phyloP scores from a whole-genome alignment of 2,888 invertebrate genomes.

The Metellina segmentata region DNA sequence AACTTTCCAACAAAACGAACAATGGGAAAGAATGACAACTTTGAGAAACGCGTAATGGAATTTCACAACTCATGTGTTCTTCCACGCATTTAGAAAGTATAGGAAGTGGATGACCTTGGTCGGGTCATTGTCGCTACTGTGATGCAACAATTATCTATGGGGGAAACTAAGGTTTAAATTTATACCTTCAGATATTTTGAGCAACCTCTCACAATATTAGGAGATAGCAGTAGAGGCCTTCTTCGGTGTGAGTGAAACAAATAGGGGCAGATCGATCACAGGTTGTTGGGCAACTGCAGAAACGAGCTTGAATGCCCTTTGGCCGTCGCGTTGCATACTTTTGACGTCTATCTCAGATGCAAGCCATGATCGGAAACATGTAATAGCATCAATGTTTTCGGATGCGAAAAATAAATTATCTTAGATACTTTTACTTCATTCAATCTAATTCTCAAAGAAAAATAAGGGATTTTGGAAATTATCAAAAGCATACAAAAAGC shows the following conservation, averaged over 20 bases:
- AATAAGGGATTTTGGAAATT: too few relatives aligned
- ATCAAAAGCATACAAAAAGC: too few relatives aligned
- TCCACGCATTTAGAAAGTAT: too few relatives aligned
- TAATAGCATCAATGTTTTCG: too few relatives aligned
- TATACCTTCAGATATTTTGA: not conserved
- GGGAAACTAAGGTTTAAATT: not conserved
- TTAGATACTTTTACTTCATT: too few relatives aligned
- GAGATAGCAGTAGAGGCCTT: not conserved
- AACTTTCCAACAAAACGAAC: too few relatives aligned
- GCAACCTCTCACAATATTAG: not conserved
- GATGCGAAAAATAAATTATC: too few relatives aligned
- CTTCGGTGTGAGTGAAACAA: not conserved
- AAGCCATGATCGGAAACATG: too few relatives aligned
- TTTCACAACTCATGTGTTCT: too few relatives aligned
- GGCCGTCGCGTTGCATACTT: not conserved
- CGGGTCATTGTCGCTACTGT: not conserved
- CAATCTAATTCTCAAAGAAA: too few relatives aligned
- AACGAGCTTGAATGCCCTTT: not conserved
- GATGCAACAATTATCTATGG: not conserved
- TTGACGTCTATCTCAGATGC: not conserved
- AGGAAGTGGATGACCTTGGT: not conserved
- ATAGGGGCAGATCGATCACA: not conserved
- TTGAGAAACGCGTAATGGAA: too few relatives aligned
- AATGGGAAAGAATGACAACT: too few relatives aligned
- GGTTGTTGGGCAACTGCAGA: not conserved